Conservation (phyloP, 2,797 vertebrate species). For the Dermochelys coriacea region DNA sequence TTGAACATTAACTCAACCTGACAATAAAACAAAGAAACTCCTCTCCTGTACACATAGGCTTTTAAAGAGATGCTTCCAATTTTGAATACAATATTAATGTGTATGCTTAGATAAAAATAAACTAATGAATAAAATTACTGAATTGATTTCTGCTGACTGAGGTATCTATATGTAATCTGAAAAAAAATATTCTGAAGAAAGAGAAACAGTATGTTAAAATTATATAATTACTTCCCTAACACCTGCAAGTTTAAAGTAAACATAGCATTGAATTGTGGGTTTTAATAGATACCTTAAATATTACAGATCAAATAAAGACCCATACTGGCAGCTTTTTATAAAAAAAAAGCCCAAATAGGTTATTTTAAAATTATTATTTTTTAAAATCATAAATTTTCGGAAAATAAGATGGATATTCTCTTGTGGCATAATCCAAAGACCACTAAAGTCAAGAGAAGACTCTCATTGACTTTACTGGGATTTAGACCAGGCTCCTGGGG, state of each 20-base stretch:
- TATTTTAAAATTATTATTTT: background rate
- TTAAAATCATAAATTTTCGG: background rate
- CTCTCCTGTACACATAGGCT: background rate
- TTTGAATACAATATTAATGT: conserved; percentile 12
- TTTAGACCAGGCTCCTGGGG: background rate
- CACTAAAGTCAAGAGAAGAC: background rate
- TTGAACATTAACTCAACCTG: conserved; percentile 73
- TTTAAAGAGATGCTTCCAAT: conserved; percentile 14
- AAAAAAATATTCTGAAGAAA: conserved; percentile 14
- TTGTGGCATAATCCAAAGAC: background rate
- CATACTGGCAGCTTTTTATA: background rate
- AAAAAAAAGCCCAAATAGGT: background rate
- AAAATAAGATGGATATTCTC: background rate
- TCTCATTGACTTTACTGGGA: background rate
- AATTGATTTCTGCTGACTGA: conserved; percentile 23
- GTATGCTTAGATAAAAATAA: conserved; percentile 15
- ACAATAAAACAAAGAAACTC: conserved; percentile 50
- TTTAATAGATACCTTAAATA: conserved; percentile 56
- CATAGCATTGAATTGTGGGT: conserved; percentile 25
- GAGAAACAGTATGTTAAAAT: conserved; percentile 26
- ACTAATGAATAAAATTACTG: conserved; percentile 14
- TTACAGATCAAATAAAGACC: conserved; percentile 6
- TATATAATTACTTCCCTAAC: background rate
- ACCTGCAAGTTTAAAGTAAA: background rate
- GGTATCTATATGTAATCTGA: background rate